Percentiles rank a stretch among this genome's conserved stretches.
These are phyloP conservation scores for Aphelinus atriplicis DNA, from an alignment of 1,140 invertebrate genomes.

Conservation along the genomic window DNA sequence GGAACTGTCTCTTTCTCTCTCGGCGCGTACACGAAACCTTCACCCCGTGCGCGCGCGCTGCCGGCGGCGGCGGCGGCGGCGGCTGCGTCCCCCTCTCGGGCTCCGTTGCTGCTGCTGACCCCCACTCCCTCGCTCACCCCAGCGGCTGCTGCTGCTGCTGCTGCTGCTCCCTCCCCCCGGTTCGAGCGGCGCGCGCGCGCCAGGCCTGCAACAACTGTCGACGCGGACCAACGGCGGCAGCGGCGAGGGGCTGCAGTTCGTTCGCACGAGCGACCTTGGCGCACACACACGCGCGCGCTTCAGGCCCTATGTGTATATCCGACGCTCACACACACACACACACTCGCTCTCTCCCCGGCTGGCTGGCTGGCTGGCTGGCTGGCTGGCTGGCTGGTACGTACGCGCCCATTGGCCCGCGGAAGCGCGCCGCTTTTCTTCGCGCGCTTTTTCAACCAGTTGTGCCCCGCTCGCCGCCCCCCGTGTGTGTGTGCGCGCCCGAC, in stretches of 20 bases:
- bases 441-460: neutral
- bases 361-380: neutral
- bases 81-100: slow-evolving; percentile 9
- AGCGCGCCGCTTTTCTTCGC: neutral
- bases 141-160: neutral
- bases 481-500: too few species aligned
- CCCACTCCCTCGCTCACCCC: slow-evolving; percentile 18
- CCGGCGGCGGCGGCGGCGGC: slow-evolving; percentile 18
- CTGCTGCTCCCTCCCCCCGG: slow-evolving; percentile 14
- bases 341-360: too few species aligned
- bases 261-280: slow-evolving; percentile 41
- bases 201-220: too few species aligned
- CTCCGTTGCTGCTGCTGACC: slow-evolving; percentile 9
- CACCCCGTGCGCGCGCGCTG: slow-evolving; percentile 25
- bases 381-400: neutral
- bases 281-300: slow-evolving; percentile 23
- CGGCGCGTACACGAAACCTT: slow-evolving; percentile 15
- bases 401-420: neutral
- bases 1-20: neutral
- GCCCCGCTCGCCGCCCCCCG: neutral
- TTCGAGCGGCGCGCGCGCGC: slow-evolving; percentile 36
- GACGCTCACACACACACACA: too few species aligned
- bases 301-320: neutral
- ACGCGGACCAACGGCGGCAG: too few species aligned
- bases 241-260: slow-evolving; percentile 18